Base-by-base conservation (phyloP, 2,888 invertebrate species). In the Polyommatus icarus region DNA sequence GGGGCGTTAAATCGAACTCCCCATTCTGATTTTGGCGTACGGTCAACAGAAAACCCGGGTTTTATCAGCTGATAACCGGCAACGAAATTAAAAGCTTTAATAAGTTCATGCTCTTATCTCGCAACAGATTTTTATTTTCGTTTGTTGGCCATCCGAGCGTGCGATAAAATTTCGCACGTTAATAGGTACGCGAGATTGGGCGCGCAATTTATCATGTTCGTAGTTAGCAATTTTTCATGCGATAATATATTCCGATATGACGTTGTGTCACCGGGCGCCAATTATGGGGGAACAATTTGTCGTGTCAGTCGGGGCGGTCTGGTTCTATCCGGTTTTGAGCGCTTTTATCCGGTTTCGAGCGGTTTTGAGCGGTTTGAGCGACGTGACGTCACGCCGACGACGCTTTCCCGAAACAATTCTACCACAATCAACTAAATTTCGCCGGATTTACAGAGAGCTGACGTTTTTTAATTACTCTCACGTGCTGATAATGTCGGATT, bases 231-330 rank as follows among this genome's bases (percentile, higher is more conserved):
- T 71, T 77, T 79, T 77, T 73, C 76, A 73, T 67, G 67, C 67
- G 75, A 29, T 50, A 76, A 73, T 78, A 72, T 77, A 77, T 77
- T 77, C 76, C 40, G 72, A 78, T 75, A 61, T 82, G 83, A 82
- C 82, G 84, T 84, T 82, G 83, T 82, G 84, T 84, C 85, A 85
- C 84, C 83, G 77, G 77, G 78, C 82, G 85, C 86, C 86, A 88
- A 88, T 88, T 87, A 88, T 85, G 82, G 81, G 83, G 78, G 79
- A 83, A 85, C 88, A 88, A 88, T 89, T 90, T 88, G 87, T 86
- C 83, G 85, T 83, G 84, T 85, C 86, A 86, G 84, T 85, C 81
- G 80, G 83, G 82, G 80, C 79, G 84, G 84, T 83, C 83, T 80
- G 82, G 81, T 82, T 78, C 80, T 76, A 76, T 80, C 78, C 5